Conservation (phyloP, 2,888 invertebrate genomes). For the Meloe dianella region DNA sequence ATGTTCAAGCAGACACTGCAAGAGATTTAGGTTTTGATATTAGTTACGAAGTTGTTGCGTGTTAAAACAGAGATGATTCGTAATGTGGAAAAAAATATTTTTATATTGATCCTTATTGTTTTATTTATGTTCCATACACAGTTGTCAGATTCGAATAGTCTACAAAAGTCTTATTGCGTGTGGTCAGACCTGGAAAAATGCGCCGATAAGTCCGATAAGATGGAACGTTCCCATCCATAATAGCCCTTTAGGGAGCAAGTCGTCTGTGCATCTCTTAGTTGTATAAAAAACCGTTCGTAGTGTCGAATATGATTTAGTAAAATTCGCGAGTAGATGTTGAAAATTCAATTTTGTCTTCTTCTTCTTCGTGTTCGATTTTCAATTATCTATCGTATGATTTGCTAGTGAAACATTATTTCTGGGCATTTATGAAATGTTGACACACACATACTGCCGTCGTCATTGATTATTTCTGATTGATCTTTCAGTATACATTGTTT, state of each 20-base stretch:
- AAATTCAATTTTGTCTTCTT: too few species aligned
- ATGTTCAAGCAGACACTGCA: background rate
- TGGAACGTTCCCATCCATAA: background rate
- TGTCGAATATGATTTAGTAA: too few species aligned
- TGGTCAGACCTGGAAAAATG: too few species aligned
- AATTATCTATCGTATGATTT: too few species aligned
- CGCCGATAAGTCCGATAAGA: background rate
- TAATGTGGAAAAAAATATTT: background rate
- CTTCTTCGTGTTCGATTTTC: too few species aligned
- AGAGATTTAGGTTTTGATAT: background rate
- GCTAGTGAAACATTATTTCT: too few species aligned
- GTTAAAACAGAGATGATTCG: background rate
- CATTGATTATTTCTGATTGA: conserved; percentile 37
- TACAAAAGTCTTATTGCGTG: too few species aligned
- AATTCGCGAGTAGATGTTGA: too few species aligned
- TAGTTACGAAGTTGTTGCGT: background rate
- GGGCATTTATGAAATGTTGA: background rate
- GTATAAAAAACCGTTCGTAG: background rate
- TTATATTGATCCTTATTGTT: background rate
- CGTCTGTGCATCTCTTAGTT: background rate
- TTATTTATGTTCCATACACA: too few species aligned
- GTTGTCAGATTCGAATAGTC: too few species aligned
- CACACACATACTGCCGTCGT: too few species aligned
- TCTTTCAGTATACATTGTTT: conserved; percentile 53
- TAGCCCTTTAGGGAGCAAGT: background rate